Percentiles rank a stretch among this genome's conserved stretches.
These are phyloP conservation scores for Ips typographus DNA, from an alignment of 1,140 invertebrate species.

Conservation along the genomic window DNA sequence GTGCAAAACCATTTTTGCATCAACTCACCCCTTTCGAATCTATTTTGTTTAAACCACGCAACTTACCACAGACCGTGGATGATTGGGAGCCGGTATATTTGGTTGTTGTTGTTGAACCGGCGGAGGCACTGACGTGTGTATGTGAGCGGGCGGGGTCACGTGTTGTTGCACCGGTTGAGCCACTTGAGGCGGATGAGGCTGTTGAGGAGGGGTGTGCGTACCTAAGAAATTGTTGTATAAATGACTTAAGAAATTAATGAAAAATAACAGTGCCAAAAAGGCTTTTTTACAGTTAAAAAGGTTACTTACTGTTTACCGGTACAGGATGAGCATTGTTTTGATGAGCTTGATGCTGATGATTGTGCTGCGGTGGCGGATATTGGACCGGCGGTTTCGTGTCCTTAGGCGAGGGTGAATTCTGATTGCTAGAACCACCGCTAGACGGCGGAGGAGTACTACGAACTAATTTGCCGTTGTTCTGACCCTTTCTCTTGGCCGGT, in stretches of 20 bases:
- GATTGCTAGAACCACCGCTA: constrained; percentile 29
- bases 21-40: too few species aligned
- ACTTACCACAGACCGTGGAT: constrained; percentile 13
- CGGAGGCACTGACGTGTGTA: constrained; percentile 28
- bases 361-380: constrained; percentile 35
- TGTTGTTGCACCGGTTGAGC: constrained; percentile 30
- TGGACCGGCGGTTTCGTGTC: constrained; percentile 31
- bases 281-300: neutral
- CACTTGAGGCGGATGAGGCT: constrained; percentile 28
- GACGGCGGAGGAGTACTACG: constrained; percentile 59
- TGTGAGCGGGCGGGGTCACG: constrained; percentile 22
- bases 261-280: neutral
- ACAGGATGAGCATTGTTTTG: constrained; percentile 30
- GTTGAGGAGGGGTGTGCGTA: constrained; percentile 28
- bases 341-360: constrained; percentile 21
- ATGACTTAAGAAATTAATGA: too few species aligned
- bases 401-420: constrained; percentile 44
- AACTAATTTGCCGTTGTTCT: constrained; percentile 58
- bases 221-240: constrained; percentile 4
- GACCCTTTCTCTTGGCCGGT: constrained; percentile 73
- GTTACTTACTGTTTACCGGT: neutral
- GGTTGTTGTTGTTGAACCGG: constrained; percentile 13
- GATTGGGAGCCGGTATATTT: constrained; percentile 16
- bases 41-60: neutral
- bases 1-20: too few species aligned